A percentile compares a stretch with the other conserved stretches of the same genome.
These are phyloP conservation scores for Adoxophyes honmai DNA, from an alignment of 1,140 invertebrate genomes.

Conservation along the genomic window DNA sequence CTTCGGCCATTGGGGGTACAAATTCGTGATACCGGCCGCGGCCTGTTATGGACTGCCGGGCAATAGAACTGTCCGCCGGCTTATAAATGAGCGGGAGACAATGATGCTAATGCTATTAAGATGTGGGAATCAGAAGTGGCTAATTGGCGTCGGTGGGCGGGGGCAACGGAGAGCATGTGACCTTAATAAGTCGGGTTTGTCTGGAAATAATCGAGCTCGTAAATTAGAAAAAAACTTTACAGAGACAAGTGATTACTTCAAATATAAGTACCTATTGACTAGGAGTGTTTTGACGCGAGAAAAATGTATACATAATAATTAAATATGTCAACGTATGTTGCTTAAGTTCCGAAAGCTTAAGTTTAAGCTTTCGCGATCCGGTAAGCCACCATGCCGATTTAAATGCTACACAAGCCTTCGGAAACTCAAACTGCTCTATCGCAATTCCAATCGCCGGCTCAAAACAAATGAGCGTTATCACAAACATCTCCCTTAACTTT, in stretches of 20 bases:
- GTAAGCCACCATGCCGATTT: too few species aligned
- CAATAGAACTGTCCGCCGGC: constrained; percentile 60
- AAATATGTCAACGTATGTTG: too few species aligned
- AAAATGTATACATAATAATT: too few species aligned
- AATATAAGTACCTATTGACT: too few species aligned
- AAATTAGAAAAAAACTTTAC: not conserved
- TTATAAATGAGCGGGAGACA: constrained; percentile 65
- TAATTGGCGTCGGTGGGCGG: constrained; percentile 22
- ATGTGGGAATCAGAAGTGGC: constrained; percentile 29
- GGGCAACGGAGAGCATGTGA: not conserved
- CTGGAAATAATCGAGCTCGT: not conserved
- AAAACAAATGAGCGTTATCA: constrained; percentile 2
- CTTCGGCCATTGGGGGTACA: constrained; percentile 39
- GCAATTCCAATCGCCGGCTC: not conserved
- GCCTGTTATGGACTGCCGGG: constrained; percentile 49
- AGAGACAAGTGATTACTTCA: too few species aligned
- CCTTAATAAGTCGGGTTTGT: not conserved
- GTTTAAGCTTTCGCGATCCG: too few species aligned
- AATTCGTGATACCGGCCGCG: constrained; percentile 53
- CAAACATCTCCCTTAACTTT: not conserved
- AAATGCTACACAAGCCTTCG: too few species aligned
- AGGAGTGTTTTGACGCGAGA: too few species aligned
- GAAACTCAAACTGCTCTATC: too few species aligned
- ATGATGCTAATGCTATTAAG: constrained; percentile 68
- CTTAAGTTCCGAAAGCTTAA: too few species aligned